Evolutionary conservation across 2,888 invertebrate genomes (phyloP), one percentile per base, ranked within the genome.

Genomic region (Uropetala carovei): DNA sequence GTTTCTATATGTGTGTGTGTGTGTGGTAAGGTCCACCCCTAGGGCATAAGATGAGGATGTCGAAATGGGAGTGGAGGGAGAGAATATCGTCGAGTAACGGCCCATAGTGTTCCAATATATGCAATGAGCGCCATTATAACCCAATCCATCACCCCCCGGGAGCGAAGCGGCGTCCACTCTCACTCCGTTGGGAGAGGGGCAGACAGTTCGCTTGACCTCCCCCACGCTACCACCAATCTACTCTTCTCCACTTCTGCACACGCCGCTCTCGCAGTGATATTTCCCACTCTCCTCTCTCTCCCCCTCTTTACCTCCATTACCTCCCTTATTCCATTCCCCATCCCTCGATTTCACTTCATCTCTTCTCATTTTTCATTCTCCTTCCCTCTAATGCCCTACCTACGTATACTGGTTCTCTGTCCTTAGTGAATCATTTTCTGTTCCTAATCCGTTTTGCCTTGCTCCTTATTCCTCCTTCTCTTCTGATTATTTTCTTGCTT

Each of bases 111-210:
- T 89, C 43, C 89, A 68, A 89, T 89, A 64, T 89, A 89, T 89
- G 89, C 64, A 89, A 89, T 64, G 89, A 64, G 89, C n/a, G 64
- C 89, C 89, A 89, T 89, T 64, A 89, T 89, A 64, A 89, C 43
- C 64, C 89, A 89, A 89, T 89, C 89, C 43, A 89, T 89, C 89
- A 89, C 89, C 89, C 64, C 89, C 18, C n/a, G 64, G 89, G 64
- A 89, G 60, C 43, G 14, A 11, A 27, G 14, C 60, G 13, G 59
- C 68, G 68, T 75, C 27, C 75, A 27, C 75, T 75, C 75, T 13
- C 75, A 27, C 27, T 75, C 27, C 75, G 14, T 27, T 75, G 75
- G 75, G 60, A 43, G 43, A 43, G 5, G 43, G 43, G 43, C 43
- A 43, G 43, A 68, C 68, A 9, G 68, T 5, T 68, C 43, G 43